phyloP scores from a whole-genome alignment of 2,113 vertebrate species.

The Microtus ochrogaster region DNA sequence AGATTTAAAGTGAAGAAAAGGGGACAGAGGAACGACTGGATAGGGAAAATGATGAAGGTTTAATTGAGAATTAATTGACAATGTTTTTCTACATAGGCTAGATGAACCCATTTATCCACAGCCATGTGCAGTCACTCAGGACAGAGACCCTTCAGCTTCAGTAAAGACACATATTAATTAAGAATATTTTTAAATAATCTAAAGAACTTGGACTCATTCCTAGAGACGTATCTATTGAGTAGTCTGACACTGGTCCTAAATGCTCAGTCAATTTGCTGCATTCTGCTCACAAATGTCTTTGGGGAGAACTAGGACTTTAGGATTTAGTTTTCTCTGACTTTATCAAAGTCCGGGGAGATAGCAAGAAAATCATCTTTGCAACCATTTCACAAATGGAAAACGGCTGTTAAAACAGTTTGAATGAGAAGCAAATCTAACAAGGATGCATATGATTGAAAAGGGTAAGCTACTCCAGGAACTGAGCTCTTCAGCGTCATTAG shows the following conservation, averaged over 20 bases:
- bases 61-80: constrained; percentile 4
- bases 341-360: neutral
- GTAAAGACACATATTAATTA: neutral
- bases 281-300: neutral
- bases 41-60: neutral
- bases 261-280: neutral
- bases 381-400: neutral
- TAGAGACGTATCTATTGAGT: neutral
- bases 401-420: neutral
- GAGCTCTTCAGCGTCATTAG: neutral
- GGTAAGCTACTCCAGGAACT: neutral
- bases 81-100: neutral
- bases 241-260: neutral
- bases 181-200: neutral
- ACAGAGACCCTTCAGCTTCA: neutral
- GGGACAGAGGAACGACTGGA: neutral
- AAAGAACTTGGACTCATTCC: neutral
- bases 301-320: neutral
- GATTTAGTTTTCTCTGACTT: neutral
- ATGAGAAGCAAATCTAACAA: neutral
- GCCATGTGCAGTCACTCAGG: neutral
- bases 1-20: neutral
- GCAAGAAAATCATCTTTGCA: neutral
- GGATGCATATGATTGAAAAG: neutral
- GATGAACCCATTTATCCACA: neutral